Evolutionary conservation across 2,113 vertebrate genomes (phyloP).

Genomic region (Glaucidium brasilianum): DNA sequence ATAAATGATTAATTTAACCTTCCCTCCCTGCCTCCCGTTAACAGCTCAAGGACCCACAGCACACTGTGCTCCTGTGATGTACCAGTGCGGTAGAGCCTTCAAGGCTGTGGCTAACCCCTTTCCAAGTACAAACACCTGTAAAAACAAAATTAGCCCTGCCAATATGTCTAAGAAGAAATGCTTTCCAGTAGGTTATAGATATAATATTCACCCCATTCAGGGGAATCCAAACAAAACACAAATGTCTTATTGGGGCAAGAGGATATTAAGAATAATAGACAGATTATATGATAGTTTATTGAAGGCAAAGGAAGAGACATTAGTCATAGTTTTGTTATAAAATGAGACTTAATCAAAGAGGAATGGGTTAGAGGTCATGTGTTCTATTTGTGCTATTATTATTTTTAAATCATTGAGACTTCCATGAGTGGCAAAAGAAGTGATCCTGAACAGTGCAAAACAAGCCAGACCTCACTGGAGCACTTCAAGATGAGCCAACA

Average conservation of each 20-base stretch:
- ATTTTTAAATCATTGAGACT: constrained; percentile 79
- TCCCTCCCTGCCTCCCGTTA: constrained; percentile 75
- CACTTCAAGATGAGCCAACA: constrained; percentile 85
- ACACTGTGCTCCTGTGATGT: constrained; percentile 79
- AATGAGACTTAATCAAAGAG: constrained; percentile 83
- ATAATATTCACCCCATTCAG: constrained; percentile 86
- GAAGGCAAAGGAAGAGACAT: constrained; percentile 74
- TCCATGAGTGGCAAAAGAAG: constrained; percentile 84
- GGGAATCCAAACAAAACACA: constrained; percentile 90
- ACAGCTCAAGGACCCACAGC: constrained; percentile 81
- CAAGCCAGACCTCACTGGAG: constrained; percentile 80
- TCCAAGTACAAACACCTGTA: constrained; percentile 97
- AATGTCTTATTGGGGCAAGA: constrained; percentile 80
- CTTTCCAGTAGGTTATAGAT: constrained; percentile 91
- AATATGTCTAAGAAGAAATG: constrained; percentile 84
- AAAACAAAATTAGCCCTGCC: constrained; percentile 90
- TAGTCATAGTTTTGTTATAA: constrained; percentile 79
- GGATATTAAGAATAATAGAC: constrained; percentile 82
- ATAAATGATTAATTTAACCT: constrained; percentile 89
- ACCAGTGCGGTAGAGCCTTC: constrained; percentile 86
- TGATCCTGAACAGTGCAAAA: constrained; percentile 82
- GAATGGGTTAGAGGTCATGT: constrained; percentile 75
- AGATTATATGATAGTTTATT: constrained; percentile 77
- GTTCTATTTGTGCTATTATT: constrained; percentile 79
- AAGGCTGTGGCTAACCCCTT: constrained; percentile 84